Conservation (phyloP, 2,888 invertebrate species). For the Hetaerina titia region DNA sequence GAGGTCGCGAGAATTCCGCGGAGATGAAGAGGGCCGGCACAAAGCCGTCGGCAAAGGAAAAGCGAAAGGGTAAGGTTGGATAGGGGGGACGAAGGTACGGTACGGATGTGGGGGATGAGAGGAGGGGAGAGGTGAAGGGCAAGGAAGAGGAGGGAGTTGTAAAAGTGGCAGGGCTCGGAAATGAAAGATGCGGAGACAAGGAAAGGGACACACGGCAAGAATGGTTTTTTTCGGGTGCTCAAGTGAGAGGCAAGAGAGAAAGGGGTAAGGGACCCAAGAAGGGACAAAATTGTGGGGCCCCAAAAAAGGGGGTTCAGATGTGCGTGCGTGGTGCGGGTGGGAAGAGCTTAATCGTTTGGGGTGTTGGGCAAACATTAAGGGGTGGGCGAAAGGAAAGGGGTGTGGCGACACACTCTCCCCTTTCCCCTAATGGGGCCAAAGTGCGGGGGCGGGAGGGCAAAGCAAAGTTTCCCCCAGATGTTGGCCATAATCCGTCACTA, state of each 20-base stretch:
- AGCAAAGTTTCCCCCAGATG: not conserved
- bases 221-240: not conserved
- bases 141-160: not conserved
- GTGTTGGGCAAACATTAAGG: not conserved
- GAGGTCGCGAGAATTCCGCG: conserved; percentile 18
- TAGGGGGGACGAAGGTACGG: not conserved
- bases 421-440: not conserved
- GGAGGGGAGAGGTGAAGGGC: not conserved
- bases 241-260: not conserved
- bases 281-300: not conserved
- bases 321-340: not conserved
- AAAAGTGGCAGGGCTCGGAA: not conserved
- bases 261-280: not conserved
- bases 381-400: not conserved
- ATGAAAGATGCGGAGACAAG: conserved; percentile 11
- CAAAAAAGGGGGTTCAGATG: not conserved
- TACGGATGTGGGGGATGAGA: not conserved
- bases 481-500: not conserved
- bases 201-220: not conserved
- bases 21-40: conserved; percentile 13
- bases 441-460: not conserved
- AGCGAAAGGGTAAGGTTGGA: too few species aligned
- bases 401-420: not conserved
- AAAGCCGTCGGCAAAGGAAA: not conserved
- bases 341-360: not conserved